Conservation (phyloP, 2,113 vertebrate genomes). For the Taxidea taxus region DNA sequence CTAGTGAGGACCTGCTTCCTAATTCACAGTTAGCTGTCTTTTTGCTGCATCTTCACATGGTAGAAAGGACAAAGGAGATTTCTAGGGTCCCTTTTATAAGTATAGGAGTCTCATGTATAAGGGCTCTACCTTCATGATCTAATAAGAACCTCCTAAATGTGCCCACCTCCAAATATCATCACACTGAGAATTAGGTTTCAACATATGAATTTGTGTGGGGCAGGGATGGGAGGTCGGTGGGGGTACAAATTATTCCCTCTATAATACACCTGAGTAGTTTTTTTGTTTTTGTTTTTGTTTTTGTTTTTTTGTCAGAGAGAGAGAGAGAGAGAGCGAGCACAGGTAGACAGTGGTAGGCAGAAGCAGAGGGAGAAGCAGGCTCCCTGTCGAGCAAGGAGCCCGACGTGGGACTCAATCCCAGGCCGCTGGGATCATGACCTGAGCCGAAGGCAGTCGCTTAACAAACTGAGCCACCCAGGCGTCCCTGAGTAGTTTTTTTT, state of each 20-base stretch:
- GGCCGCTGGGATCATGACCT: too few relatives aligned
- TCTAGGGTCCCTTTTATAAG: not conserved
- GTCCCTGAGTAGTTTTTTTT: not conserved
- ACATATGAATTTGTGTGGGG: not conserved
- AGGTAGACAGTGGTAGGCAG: too few relatives aligned
- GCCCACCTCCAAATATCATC: not conserved
- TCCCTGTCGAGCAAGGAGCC: too few relatives aligned
- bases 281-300: too few relatives aligned
- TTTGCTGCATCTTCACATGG: not conserved
- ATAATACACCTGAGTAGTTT: not conserved
- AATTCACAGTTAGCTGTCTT: not conserved
- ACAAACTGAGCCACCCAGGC: too few relatives aligned
- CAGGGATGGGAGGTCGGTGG: too few relatives aligned
- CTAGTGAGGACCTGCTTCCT: not conserved
- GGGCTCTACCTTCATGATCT: not conserved
- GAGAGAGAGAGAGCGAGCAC: too few relatives aligned
- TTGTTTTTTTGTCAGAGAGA: too few relatives aligned
- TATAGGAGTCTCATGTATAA: not conserved
- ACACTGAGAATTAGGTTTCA: not conserved
- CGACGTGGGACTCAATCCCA: too few relatives aligned
- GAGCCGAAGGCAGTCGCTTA: too few relatives aligned
- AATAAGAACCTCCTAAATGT: not conserved
- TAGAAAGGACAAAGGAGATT: not conserved
- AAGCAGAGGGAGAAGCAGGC: too few relatives aligned
- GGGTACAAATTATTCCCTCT: not conserved